These are phyloP conservation scores for Neoseiulus cucumeris DNA, from an alignment of 1,140 invertebrate species.

Conservation along the genomic window DNA sequence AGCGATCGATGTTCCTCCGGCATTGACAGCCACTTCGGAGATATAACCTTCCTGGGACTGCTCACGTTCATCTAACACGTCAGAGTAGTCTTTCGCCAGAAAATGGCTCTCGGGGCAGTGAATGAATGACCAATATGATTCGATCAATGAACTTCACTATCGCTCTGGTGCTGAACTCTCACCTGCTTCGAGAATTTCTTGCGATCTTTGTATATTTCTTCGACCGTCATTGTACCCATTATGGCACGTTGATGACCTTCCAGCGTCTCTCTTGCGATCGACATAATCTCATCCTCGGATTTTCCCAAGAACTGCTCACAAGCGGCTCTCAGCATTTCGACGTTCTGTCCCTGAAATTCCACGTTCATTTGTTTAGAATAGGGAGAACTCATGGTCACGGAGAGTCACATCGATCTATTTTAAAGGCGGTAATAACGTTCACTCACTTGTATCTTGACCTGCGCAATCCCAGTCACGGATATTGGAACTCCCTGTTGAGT, in stretches of 20 bases:
- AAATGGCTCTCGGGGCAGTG: too few species aligned
- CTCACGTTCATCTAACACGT: too few species aligned
- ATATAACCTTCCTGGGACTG: too few species aligned
- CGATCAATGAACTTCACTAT: too few species aligned
- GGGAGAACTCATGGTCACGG: background rate
- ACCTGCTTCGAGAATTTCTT: slow-evolving; percentile 90
- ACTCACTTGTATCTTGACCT: slow-evolving; percentile 36
- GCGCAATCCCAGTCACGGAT: slow-evolving; percentile 87
- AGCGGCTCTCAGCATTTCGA: slow-evolving; percentile 84
- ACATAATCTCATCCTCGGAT: slow-evolving; percentile 63
- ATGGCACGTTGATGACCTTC: slow-evolving; percentile 94
- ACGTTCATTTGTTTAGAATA: too few species aligned
- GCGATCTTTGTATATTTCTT: slow-evolving; percentile 96
- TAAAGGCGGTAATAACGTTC: slow-evolving; percentile 37
- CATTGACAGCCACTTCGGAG: too few species aligned
- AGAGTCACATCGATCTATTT: background rate
- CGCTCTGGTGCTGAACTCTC: too few species aligned
- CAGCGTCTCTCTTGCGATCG: slow-evolving; percentile 80
- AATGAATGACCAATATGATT: too few species aligned
- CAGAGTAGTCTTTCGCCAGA: too few species aligned
- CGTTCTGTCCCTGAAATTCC: slow-evolving; percentile 89
- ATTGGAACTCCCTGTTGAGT: slow-evolving; percentile 90
- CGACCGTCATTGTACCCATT: slow-evolving; percentile 97
- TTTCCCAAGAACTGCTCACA: slow-evolving; percentile 94
- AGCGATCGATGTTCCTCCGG: too few species aligned